phyloP scores from a whole-genome alignment of 2,113 vertebrate species.

The Gambusia holbrooki region DNA sequence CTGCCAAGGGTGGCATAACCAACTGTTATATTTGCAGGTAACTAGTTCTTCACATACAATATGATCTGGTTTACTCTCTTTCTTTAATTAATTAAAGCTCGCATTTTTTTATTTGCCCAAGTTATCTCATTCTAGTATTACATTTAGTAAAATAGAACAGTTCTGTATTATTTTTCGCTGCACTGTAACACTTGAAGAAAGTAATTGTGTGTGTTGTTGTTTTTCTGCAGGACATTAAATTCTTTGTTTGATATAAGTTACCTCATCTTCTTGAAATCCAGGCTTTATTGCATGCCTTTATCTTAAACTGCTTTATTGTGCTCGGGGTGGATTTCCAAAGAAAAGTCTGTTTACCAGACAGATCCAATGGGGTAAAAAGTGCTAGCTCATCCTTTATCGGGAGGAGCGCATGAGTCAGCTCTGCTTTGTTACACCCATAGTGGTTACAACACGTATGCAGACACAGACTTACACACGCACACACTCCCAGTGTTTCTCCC shows the following conservation, averaged over 20 bases:
- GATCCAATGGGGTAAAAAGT: slow-evolving; percentile 62
- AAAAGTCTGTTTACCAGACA: slow-evolving; percentile 33
- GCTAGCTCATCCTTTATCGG: slow-evolving; percentile 85
- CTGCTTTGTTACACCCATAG: slow-evolving; percentile 64
- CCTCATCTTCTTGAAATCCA: not conserved
- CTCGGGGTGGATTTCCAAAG: slow-evolving; percentile 25
- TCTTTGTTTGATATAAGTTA: not conserved
- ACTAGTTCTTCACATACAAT: not conserved
- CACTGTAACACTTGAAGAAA: not conserved
- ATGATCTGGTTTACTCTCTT: not conserved
- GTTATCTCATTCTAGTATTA: not conserved
- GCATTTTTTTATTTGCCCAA: too few relatives aligned
- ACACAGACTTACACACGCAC: slow-evolving; percentile 23
- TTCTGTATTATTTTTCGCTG: not conserved
- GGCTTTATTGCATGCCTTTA: not conserved
- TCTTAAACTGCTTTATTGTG: not conserved
- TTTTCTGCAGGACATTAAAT: not conserved
- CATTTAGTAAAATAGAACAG: not conserved
- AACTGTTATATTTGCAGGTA: too few relatives aligned
- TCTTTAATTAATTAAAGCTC: too few relatives aligned
- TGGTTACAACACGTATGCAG: slow-evolving; percentile 64
- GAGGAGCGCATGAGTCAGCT: slow-evolving; percentile 82
- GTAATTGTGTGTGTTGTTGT: not conserved
- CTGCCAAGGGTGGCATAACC: not conserved
- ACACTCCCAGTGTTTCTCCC: slow-evolving; percentile 5